These are phyloP conservation scores for Andricus grossulariae DNA, from an alignment of 1,140 invertebrate genomes.

Conservation along the genomic window DNA sequence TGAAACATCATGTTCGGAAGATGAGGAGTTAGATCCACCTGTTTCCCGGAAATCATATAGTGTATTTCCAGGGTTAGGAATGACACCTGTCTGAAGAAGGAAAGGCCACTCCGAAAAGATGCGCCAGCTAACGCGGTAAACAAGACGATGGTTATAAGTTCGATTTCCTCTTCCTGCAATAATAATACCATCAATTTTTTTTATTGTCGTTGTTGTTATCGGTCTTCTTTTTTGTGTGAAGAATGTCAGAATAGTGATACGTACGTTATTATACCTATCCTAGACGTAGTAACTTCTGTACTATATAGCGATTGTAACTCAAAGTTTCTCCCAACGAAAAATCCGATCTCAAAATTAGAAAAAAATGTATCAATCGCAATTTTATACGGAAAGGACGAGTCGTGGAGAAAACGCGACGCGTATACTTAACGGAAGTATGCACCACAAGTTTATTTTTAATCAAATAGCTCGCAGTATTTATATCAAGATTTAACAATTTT, in stretches of 20 bases:
- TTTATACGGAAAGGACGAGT: conserved; percentile 26
- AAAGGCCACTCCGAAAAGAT: too few species aligned
- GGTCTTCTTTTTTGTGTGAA: conserved; percentile 8
- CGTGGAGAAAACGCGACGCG: conserved; percentile 37
- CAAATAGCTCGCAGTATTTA: neutral
- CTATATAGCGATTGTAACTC: conserved; percentile 8
- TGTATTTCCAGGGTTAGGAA: too few species aligned
- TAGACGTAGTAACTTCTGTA: neutral
- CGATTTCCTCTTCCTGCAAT: neutral
- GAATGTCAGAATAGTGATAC: conserved; percentile 9
- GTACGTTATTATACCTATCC: conserved; percentile 8
- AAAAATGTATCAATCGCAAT: neutral
- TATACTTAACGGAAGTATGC: conserved; percentile 40
- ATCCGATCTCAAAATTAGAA: neutral
- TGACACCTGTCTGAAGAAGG: too few species aligned
- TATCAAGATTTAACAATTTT: too few species aligned
- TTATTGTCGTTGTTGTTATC: conserved; percentile 8
- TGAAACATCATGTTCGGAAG: too few species aligned
- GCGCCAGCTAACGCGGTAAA: conserved; percentile 47
- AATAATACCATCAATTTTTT: neutral
- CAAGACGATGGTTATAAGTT: conserved; percentile 36
- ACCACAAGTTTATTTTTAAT: neutral
- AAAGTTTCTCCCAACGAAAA: conserved; percentile 17
- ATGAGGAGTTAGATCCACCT: too few species aligned
- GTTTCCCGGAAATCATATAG: too few species aligned